These are phyloP conservation scores for Mystacides longicornis DNA, from an alignment of 2,888 invertebrate species.

Conservation along the genomic window DNA sequence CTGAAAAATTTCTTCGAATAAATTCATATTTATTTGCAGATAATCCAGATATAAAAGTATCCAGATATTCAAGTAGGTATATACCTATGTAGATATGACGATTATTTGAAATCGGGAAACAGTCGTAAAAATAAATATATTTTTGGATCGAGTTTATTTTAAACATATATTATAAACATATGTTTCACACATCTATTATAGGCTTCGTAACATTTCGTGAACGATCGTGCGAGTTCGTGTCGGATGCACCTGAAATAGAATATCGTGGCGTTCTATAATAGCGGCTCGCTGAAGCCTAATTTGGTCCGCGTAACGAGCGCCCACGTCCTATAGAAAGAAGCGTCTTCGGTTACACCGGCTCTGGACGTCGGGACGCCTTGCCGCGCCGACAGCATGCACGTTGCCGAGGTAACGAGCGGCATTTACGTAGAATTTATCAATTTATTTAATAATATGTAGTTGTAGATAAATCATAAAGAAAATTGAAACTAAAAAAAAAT, in stretches of 20 bases:
- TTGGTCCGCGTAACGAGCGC: constrained; percentile 44
- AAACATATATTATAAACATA: too few species aligned
- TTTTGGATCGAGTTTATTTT: too few species aligned
- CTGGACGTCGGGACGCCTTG: not conserved
- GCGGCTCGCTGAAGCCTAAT: constrained; percentile 47
- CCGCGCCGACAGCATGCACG: too few species aligned
- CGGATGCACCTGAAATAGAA: constrained; percentile 37
- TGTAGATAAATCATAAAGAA: not conserved
- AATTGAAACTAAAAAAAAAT: not conserved
- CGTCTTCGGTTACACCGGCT: constrained; percentile 21
- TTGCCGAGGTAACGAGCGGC: too few species aligned
- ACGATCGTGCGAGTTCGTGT: constrained; percentile 26
- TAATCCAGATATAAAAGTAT: too few species aligned
- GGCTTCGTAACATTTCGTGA: constrained; percentile 12
- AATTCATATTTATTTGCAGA: too few species aligned
- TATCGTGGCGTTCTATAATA: constrained; percentile 30
- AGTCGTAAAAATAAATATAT: too few species aligned
- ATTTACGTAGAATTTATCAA: too few species aligned
- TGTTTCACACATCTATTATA: constrained; percentile 8
- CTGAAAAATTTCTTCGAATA: too few species aligned
- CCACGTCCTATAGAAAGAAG: constrained; percentile 32
- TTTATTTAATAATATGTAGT: not conserved
- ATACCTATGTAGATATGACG: too few species aligned
- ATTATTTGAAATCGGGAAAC: too few species aligned
- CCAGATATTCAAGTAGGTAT: too few species aligned